Evolutionary conservation across 2,113 vertebrate genomes (phyloP), one percentile per base, ranked within the genome.

Genomic region (Melanocharis versteri): DNA sequence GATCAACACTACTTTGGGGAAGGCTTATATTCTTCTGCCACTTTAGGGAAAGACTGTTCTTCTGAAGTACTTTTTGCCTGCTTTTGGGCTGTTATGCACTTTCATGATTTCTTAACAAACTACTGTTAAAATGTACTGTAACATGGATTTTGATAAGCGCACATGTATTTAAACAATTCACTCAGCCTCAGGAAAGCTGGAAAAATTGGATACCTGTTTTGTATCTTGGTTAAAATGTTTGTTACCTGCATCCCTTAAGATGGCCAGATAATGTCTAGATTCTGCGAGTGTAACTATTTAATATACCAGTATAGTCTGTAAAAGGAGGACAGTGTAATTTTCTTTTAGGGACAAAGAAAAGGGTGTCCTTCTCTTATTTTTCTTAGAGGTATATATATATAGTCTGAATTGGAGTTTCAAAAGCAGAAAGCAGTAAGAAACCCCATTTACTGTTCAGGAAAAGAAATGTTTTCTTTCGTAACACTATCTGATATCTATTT

Each of bases 81-180:
- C 93, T 95, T 92, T 88, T 94, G 97, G 96, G 96, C 97, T 94
- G 87, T 96, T 96, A 96, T 94, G 97, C 97, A 97, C 96, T 97
- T 97, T 97, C 96, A 96, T 94, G 89, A 80, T 91, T 96, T 97
- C 96, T 94, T 97, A 93, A 90, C 92, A 94, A 96, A 96, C 95
- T 96, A 89, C 97, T 97, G 95, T 97, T 97, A 69, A 91, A 96
- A 93, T 96, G 96, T 97, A 97, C 95, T 97, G 96, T 97, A 96
- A 90, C 94, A 64, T 75, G 92, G 88, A 58, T 94, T 97, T 97
- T 97, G 95, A 96, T 96, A 97, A 97, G 91, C 88, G 90, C 96
- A 94, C 93, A 95, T 96, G 93, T 96, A 97, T 96, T 96, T 95
- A 96, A 97, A 94, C 86, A 94, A 94, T 96, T 93, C 90, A 54